Evolutionary conservation across 2,888 invertebrate genomes (phyloP), one percentile per base, ranked within the genome.

Genomic region (Hydroisotoma schaefferi): DNA sequence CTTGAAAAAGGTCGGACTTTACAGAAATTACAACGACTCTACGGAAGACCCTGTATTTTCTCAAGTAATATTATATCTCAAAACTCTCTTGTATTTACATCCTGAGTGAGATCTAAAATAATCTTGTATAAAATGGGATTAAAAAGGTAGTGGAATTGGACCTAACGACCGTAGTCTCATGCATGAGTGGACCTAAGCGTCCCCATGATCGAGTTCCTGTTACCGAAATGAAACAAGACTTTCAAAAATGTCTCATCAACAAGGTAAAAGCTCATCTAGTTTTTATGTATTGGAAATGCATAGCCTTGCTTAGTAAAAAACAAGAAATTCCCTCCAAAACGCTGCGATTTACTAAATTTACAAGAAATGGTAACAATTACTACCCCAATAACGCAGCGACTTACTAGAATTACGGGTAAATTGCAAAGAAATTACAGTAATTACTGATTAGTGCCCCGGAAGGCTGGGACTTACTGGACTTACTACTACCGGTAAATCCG

Each of bases 201-300:
- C 98, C 98, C 0, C 98, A 99, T 73, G 98, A 99, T 80, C 81
- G 94, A 23, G 94, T 99, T 2, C 84, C 94, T 0, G 92, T 97
- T 0, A 79, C 84, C 0, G 87, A 88, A 44, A 94, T 98, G 91
- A 91, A 94, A 76, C 78, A 80, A 12, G 97, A 98, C 77, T 99
- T 98, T 78, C 77, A 80, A 18, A 81, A 83, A 0, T 97, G 95
- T 73, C 83, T 99, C 12, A 83, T 82, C 15, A 93, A 84, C 74
- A 94, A 53, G 53, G 53, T 53, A 27, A 38, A 26, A 2, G 15
- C n/a, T 40, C n/a, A 5, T 5, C 33, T 33, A 33, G 15, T 33
- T 6, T 33, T 33, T 6, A 33, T 33, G 15, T 20, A 15, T 18
- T 40, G 5, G 8, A 40, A 40, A n/a, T n/a, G n/a, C n/a, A n/a